Evolutionary conservation across 2,797 vertebrate genomes (phyloP), one percentile per base, ranked within the genome.

Genomic region (Columba guinea): DNA sequence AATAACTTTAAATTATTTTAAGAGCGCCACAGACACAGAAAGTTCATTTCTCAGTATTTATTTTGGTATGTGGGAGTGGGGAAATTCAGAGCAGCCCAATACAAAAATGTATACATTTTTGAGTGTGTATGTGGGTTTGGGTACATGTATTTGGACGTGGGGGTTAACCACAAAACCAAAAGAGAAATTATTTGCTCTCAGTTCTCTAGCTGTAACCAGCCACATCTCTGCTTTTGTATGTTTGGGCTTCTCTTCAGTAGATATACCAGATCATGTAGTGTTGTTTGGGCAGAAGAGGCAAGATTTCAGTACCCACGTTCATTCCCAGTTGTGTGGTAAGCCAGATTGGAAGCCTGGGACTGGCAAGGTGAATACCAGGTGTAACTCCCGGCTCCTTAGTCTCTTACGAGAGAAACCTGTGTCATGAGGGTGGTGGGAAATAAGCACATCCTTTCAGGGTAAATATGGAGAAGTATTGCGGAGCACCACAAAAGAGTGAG

Each of bases 111-210:
- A 5, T 35, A 11, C 55, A 21, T 44, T 30, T 83, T 32, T 69
- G 76, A 52, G 13, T 21, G 10, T 48, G 26, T 46, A 20, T 46
- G 44, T 46, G 44, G 44, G 44, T 46, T 46, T 46, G 44, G 9
- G 44, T 78, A 13, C 9, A 0, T 34, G 30, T 34, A 3, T 2
- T 22, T 18, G 4, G 5, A 0, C 17, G 1, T 52, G 10, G 7
- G 11, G 7, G 24, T 16, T 37, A 55, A 69, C 46, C 60, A 20
- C 18, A n/a, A 76, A 80, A 51, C 35, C 39, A 51, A 35, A 75
- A 41, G 46, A 74, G 35, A 60, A 73, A 19, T 69, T 30, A 10
- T 15, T 80, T 68, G n/a, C 51, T 69, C 65, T 53, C 24, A 13
- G 9, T n/a, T 60, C 64, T 46, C 5, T 39, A 23, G 9, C n/a